phyloP scores from a whole-genome alignment of 1,140 invertebrate genomes.

The Heliconius nattereri region DNA sequence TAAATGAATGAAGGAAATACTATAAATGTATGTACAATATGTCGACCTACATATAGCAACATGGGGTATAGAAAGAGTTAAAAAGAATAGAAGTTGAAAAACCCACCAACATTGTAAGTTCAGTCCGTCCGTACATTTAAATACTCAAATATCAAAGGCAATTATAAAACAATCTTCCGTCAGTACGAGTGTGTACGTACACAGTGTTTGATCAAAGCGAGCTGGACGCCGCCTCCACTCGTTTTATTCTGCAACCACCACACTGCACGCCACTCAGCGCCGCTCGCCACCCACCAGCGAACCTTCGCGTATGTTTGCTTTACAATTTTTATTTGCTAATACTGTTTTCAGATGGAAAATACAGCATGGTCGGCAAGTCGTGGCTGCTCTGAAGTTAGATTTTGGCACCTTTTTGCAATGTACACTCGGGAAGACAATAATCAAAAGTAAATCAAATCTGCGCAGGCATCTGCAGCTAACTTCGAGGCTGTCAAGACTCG shows the following conservation, averaged over 20 bases:
- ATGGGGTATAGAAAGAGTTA: not conserved
- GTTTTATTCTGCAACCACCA: not conserved
- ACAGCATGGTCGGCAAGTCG: too few species aligned
- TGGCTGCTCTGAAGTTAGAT: too few species aligned
- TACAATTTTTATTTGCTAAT: not conserved
- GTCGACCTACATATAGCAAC: not conserved
- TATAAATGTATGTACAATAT: not conserved
- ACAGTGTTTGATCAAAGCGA: conserved; percentile 1
- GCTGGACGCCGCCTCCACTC: not conserved
- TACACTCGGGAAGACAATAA: too few species aligned
- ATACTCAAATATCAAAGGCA: conserved; percentile 12
- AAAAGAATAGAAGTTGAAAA: not conserved
- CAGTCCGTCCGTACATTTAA: not conserved
- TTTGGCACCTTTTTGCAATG: too few species aligned
- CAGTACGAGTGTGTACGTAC: not conserved
- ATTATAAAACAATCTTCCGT: not conserved
- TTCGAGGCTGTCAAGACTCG: too few species aligned
- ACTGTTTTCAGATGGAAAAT: not conserved
- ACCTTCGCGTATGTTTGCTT: not conserved
- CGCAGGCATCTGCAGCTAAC: too few species aligned
- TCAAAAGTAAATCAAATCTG: too few species aligned
- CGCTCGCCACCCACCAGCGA: not conserved
- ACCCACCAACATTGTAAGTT: not conserved
- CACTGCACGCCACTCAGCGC: not conserved
- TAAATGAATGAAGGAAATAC: too few species aligned